A percentile compares a stretch with the other conserved stretches of the same genome.
phyloP scores from a whole-genome alignment of 2,113 vertebrate genomes.

The Erpornis zantholeuca region DNA sequence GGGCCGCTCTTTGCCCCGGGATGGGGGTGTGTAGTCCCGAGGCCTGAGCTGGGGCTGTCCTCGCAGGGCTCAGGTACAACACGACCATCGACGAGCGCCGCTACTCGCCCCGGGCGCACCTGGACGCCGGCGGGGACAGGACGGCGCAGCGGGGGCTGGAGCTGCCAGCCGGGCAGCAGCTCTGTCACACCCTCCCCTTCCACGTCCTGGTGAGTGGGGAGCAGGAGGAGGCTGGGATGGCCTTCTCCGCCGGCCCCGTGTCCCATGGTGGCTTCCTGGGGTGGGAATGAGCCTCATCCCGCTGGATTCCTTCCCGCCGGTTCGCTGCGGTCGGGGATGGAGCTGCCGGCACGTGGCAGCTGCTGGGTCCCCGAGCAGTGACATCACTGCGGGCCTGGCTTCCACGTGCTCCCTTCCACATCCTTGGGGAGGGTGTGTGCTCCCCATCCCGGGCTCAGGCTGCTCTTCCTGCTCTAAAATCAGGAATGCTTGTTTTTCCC shows the following conservation, averaged over 20 bases:
- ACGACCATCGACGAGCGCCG: constrained; percentile 87
- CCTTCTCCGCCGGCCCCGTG: not conserved
- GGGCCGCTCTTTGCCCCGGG: accelerated
- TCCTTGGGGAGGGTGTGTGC: not conserved
- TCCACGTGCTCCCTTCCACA: not conserved
- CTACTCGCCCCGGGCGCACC: constrained; percentile 85
- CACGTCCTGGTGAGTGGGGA: constrained; percentile 86
- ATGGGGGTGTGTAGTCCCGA: not conserved
- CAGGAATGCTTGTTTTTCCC: accelerated
- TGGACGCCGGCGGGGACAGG: constrained; percentile 79
- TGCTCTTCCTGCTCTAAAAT: not conserved
- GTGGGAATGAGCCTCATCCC: not conserved
- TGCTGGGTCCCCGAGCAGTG: not conserved
- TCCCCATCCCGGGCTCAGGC: accelerated
- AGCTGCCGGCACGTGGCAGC: not conserved
- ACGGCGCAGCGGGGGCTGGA: constrained; percentile 69
- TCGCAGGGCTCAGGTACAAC: constrained; percentile 83
- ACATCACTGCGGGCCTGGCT: not conserved
- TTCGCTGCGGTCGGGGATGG: not conserved
- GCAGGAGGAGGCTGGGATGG: not conserved
- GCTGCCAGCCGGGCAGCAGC: constrained; percentile 71
- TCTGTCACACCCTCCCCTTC: constrained; percentile 85
- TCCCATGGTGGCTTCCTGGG: not conserved
- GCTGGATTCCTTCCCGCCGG: accelerated
- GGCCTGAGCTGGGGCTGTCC: not conserved